Conservation (phyloP, 2,888 invertebrate genomes). For the Autographa gamma region DNA sequence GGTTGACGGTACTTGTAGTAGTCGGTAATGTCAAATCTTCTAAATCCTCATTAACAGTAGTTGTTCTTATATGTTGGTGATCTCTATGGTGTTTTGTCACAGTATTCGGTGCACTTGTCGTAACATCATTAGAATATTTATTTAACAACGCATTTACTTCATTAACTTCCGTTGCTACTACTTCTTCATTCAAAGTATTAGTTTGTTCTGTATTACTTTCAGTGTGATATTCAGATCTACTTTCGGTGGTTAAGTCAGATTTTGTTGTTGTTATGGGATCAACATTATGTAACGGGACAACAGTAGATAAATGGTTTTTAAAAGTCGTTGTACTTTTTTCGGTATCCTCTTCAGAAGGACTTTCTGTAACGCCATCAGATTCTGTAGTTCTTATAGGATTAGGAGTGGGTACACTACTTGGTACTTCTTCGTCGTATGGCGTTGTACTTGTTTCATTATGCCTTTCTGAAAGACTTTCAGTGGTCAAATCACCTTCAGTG, state of each 20-base stretch:
- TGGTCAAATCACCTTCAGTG: neutral
- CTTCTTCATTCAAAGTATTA: neutral
- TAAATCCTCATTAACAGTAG: neutral
- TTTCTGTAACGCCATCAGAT: conserved; percentile 7
- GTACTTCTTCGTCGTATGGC: neutral
- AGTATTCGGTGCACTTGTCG: neutral
- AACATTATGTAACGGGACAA: neutral
- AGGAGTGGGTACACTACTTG: neutral
- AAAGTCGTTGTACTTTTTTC: neutral
- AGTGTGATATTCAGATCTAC: neutral
- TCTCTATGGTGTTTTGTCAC: neutral
- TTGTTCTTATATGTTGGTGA: neutral
- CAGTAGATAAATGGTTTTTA: neutral
- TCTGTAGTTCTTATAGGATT: neutral
- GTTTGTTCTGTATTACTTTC: neutral
- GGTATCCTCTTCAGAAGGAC: neutral
- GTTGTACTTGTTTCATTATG: neutral
- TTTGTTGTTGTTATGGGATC: neutral
- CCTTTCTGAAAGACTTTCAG: neutral
- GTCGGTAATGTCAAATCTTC: neutral
- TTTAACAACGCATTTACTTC: neutral
- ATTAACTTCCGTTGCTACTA: neutral
- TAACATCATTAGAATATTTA: neutral
- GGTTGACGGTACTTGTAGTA: neutral
- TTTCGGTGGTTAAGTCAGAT: neutral